Conservation (phyloP, 2,888 invertebrate species). For the Drosophila mimetica region DNA sequence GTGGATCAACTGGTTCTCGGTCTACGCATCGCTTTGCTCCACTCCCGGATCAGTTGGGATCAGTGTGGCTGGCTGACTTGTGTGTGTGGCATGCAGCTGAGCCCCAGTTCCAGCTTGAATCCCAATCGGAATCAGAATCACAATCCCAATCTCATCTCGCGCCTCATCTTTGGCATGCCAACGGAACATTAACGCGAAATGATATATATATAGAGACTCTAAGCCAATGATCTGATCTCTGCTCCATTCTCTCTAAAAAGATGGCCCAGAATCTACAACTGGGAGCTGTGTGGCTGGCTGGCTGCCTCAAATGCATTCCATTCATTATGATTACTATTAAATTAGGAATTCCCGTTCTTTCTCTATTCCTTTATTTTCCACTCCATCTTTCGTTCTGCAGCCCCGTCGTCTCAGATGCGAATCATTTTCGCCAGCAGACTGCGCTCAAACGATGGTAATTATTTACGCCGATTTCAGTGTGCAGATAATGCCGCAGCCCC, state of each 20-base stretch:
- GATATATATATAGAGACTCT: slow-evolving; percentile 33
- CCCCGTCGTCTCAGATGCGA: slow-evolving; percentile 35
- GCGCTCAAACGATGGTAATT: slow-evolving; percentile 49
- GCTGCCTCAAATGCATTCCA: slow-evolving; percentile 46
- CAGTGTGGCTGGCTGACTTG: slow-evolving; percentile 8
- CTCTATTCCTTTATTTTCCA: slow-evolving; percentile 34
- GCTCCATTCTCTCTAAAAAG: slow-evolving; percentile 26
- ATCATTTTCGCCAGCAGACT: slow-evolving; percentile 35
- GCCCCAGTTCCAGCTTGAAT: slow-evolving; percentile 5
- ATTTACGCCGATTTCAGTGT: slow-evolving; percentile 53
- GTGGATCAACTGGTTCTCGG: slow-evolving; percentile 39
- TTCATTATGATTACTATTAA: slow-evolving; percentile 57
- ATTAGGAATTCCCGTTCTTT: slow-evolving; percentile 54
- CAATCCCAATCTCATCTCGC: slow-evolving; percentile 27
- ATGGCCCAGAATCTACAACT: slow-evolving; percentile 45
- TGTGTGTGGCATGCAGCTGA: slow-evolving; percentile 32
- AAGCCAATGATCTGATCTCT: slow-evolving; percentile 1
- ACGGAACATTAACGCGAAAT: slow-evolving; percentile 37
- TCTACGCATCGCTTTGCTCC: slow-evolving; percentile 20
- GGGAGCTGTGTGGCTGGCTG: slow-evolving; percentile 28
- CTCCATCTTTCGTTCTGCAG: slow-evolving; percentile 44
- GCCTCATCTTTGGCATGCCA: slow-evolving; percentile 27
- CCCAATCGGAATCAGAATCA: slow-evolving; percentile 8
- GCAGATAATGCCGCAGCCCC: slow-evolving; percentile 43
- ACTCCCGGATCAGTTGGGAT: slow-evolving; percentile 8